Conservation (phyloP, 2,113 vertebrate genomes). For the Syngnathus scovelli region DNA sequence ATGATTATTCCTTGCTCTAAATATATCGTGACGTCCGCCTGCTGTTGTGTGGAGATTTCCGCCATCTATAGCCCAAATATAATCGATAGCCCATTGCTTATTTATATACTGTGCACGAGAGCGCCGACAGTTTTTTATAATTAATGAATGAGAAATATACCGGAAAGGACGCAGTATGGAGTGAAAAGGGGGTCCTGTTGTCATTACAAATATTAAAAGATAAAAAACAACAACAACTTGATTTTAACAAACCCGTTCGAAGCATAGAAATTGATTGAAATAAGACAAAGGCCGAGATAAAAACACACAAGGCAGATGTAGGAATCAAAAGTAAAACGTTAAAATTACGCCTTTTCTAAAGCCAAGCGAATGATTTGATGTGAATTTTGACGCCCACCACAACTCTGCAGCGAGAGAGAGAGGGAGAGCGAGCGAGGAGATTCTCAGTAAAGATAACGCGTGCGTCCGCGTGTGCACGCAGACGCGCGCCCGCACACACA, state of each 20-base stretch:
- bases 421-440: constrained; percentile 62
- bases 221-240: background rate
- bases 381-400: constrained; percentile 77
- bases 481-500: constrained; percentile 66
- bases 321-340: background rate
- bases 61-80: constrained; percentile 27
- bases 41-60: constrained; percentile 32
- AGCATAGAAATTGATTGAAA: constrained; percentile 30
- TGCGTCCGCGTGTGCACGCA: constrained; percentile 35
- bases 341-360: background rate
- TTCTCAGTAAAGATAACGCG: constrained; percentile 76
- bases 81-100: constrained; percentile 46
- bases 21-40: constrained; percentile 43
- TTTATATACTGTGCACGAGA: constrained; percentile 13
- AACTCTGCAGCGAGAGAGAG: constrained; percentile 71
- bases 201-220: constrained; percentile 11
- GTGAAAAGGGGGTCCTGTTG: background rate
- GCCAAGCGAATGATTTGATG: constrained; percentile 47
- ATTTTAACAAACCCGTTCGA: constrained; percentile 30
- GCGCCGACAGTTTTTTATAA: constrained; percentile 11
- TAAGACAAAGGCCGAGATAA: constrained; percentile 38
- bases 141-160: constrained; percentile 44
- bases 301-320: constrained; percentile 10
- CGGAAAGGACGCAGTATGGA: constrained; percentile 2
- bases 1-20: constrained; percentile 54